These are phyloP conservation scores for Heteronetta atricapilla DNA, from an alignment of 2,113 vertebrate genomes.

Conservation along the genomic window DNA sequence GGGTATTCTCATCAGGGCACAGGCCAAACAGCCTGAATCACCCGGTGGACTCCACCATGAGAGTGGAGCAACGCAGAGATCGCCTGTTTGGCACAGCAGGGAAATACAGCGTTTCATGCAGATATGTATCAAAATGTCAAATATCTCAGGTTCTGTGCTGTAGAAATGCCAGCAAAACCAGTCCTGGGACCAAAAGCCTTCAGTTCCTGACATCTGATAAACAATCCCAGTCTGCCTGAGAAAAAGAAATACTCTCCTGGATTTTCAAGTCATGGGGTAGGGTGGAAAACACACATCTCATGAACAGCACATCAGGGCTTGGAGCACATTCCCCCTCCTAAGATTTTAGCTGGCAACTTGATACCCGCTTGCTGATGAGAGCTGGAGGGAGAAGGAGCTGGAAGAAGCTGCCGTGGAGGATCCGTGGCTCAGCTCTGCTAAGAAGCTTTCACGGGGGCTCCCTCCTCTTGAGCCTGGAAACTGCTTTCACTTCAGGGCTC, in stretches of 20 bases:
- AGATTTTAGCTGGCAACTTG: neutral
- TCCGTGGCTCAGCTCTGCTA: neutral
- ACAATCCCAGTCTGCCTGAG: neutral
- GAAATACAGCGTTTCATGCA: neutral
- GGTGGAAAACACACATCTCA: neutral
- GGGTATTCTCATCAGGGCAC: neutral
- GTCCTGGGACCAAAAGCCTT: neutral
- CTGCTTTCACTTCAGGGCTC: neutral
- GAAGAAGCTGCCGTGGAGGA: neutral
- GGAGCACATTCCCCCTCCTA: neutral
- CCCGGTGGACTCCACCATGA: fast-evolving
- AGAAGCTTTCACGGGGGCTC: fast-evolving
- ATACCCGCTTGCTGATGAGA: neutral
- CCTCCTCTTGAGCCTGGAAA: neutral
- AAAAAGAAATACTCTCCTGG: neutral
- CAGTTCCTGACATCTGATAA: neutral
- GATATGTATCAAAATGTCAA: neutral
- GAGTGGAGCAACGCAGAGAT: neutral
- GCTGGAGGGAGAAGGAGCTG: neutral
- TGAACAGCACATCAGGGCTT: neutral
- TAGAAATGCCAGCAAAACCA: neutral
- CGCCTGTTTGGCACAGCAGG: neutral
- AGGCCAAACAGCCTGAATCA: neutral
- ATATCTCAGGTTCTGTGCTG: neutral
- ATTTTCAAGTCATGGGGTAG: neutral